Percentiles rank a stretch among this genome's conserved stretches.
Evolutionary conservation across 2,888 invertebrate genomes (phyloP).

Genomic region (Polylopha cassiicola): DNA sequence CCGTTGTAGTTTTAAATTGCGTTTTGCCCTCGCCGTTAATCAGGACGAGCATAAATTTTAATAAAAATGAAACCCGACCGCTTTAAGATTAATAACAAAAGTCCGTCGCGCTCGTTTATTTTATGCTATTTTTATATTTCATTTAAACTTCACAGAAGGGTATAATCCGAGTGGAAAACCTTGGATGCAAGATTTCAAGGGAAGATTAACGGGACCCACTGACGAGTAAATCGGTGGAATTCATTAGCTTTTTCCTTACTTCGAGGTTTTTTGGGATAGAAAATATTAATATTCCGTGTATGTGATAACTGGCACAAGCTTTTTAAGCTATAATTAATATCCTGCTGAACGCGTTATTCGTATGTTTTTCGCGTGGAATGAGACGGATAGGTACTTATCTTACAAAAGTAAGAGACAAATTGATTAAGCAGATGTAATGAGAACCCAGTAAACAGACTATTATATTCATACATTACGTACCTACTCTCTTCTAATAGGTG

Average conservation of each 20-base stretch:
- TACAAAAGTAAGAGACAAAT: no score
- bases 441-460: no score
- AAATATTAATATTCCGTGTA: background rate
- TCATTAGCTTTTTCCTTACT: slow-evolving; percentile 36
- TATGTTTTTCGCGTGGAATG: no score
- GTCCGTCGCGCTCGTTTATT: slow-evolving; percentile 9
- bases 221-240: slow-evolving; percentile 36
- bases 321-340: no score
- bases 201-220: slow-evolving; percentile 35
- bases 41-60: slow-evolving; percentile 11
- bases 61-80: slow-evolving; percentile 13
- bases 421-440: no score
- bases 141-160: slow-evolving; percentile 23
- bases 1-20: no score
- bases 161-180: slow-evolving; percentile 26
- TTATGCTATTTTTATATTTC: slow-evolving; percentile 24
- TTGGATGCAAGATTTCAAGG: slow-evolving; percentile 30
- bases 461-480: no score
- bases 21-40: no score
- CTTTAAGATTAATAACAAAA: slow-evolving; percentile 15
- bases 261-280: slow-evolving; percentile 8
- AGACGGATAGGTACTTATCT: no score
- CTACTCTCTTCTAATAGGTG: no score
- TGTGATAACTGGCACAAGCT: no score
- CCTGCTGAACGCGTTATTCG: no score